Evolutionary conservation across 2,797 vertebrate genomes (phyloP).

Genomic region (Glossophaga mutica): DNA sequence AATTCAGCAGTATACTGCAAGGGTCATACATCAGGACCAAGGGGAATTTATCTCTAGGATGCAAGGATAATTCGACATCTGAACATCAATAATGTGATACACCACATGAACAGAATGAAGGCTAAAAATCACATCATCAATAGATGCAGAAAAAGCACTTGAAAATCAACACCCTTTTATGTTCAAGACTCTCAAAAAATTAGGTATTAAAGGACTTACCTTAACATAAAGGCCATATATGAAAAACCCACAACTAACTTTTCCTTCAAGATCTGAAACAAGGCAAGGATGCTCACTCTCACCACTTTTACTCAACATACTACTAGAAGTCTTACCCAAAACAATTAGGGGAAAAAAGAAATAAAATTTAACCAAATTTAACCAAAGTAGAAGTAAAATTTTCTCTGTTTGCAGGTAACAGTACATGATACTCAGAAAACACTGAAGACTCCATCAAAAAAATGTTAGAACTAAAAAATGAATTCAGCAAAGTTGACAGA

Average conservation of each 20-base stretch:
- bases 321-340: not conserved
- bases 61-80: not conserved
- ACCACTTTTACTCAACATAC: not conserved
- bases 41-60: not conserved
- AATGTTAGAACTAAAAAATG: not conserved
- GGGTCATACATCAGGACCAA: not conserved
- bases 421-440: not conserved
- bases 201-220: not conserved
- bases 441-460: not conserved
- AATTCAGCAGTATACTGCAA: not conserved
- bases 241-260: not conserved
- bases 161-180: not conserved
- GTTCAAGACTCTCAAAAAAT: not conserved
- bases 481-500: not conserved
- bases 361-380: not conserved
- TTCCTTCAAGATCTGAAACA: not conserved
- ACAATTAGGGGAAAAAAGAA: not conserved
- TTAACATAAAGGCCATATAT: not conserved
- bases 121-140: not conserved
- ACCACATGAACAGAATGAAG: not conserved
- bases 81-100: not conserved
- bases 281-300: not conserved
- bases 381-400: not conserved
- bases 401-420: not conserved
- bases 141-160: not conserved